These are phyloP conservation scores for Accipiter cooperii DNA, from an alignment of 2,113 vertebrate species.

Conservation along the genomic window DNA sequence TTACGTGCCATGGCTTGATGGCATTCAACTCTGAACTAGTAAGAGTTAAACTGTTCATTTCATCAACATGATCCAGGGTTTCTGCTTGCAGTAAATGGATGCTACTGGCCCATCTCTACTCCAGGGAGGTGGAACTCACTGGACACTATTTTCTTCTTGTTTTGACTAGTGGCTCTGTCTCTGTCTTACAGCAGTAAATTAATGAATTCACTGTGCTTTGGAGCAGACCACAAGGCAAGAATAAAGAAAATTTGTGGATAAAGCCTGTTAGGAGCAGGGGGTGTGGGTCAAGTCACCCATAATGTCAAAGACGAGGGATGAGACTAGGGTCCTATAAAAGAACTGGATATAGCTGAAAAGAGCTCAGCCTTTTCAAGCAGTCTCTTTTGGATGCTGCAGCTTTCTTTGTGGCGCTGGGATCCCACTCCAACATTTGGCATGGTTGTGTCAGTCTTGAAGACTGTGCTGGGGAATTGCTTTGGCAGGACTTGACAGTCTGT, in stretches of 20 bases:
- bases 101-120: neutral
- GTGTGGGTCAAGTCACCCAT: neutral
- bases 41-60: neutral
- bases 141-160: neutral
- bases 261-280: neutral
- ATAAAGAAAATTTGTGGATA: neutral
- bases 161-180: neutral
- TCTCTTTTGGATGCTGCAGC: neutral
- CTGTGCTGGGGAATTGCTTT: neutral
- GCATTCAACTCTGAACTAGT: neutral
- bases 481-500: neutral
- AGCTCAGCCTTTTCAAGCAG: neutral
- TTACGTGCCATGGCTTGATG: neutral
- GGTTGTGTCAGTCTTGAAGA: neutral
- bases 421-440: neutral
- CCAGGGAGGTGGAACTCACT: neutral
- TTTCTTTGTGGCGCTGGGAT: neutral
- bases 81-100: neutral
- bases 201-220: neutral
- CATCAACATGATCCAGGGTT: neutral
- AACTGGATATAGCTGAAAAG: neutral
- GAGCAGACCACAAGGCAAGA: neutral
- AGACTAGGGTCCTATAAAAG: neutral
- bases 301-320: neutral
- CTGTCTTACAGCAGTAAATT: neutral